Evolutionary conservation across 2,888 invertebrate genomes (phyloP).

Genomic region (Zele albiditarsus): DNA sequence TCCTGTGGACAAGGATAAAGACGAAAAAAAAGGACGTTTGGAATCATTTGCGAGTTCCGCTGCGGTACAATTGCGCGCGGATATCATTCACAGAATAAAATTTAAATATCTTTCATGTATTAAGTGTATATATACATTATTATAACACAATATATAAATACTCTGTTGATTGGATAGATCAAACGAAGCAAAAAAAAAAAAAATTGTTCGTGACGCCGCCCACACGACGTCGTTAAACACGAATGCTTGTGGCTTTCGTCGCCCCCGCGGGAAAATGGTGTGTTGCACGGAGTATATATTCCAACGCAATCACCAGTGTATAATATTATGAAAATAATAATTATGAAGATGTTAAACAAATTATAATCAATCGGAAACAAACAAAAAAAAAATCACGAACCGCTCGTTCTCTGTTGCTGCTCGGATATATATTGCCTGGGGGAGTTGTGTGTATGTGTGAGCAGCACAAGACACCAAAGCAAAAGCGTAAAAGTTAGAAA

Average conservation of each 20-base stretch:
- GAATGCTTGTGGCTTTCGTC: conserved; percentile 37
- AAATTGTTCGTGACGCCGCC: conserved; percentile 40
- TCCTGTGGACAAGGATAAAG: conserved; percentile 67
- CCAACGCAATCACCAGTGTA: neutral
- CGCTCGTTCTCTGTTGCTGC: neutral
- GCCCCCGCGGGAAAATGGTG: conserved; percentile 52
- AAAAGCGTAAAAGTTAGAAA: conserved; percentile 38
- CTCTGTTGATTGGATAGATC: conserved; percentile 2
- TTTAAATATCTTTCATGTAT: neutral
- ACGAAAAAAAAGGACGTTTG: conserved; percentile 30
- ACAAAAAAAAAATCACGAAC: neutral
- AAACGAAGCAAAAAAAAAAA: neutral
- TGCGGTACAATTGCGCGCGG: conserved; percentile 9
- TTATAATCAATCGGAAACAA: neutral
- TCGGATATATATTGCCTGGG: neutral
- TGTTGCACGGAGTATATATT: conserved; percentile 30
- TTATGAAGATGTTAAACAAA: neutral
- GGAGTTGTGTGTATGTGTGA: neutral
- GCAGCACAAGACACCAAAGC: neutral
- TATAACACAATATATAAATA: neutral
- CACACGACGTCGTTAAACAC: conserved; percentile 40
- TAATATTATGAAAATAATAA: neutral
- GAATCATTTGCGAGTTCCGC: conserved; percentile 9
- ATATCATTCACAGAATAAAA: neutral
- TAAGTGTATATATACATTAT: neutral